Evolutionary conservation across 1,140 invertebrate genomes (phyloP), one percentile per base, ranked within the genome.

Genomic region (Drosophila suzukii): DNA sequence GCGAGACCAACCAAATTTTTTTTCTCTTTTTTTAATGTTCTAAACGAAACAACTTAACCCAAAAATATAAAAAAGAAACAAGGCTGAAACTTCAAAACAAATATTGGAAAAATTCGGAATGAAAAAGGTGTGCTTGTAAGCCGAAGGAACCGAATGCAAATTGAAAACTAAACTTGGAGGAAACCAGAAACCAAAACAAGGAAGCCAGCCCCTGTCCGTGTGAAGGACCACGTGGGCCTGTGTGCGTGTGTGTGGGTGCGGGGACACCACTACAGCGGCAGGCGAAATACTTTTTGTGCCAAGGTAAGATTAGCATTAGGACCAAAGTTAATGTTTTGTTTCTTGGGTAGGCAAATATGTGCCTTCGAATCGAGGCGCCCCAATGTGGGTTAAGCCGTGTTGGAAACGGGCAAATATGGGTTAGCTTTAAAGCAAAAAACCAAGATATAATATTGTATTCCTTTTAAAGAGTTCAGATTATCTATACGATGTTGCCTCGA

Each of bases 251-350:
- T 57, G 67, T 57, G 6, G 24, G 32, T 63, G 51, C 39, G 44
- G 50, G 55, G 60, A 39, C 55, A 60, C 65, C 41, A 75, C 43
- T 65, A 24, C 17, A 51, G 67, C 50, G 60, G 55, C 47, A 61
- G 54, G 46, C 70, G 46, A 67, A 56, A 55, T 47, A 56, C 46
- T 57, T 65, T 84, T 55, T 80, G 76, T 80, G 76, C 60, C 81
- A 83, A 83, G 81, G 81, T 83, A 83, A 83, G 81, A 85, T 85
- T 83, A 61, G 82, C 74, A 63, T 67, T 67, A 67, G 51, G 20
- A 67, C 20, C 36, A 67, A 58, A 71, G 66, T 72, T 47, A 67
- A 70, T 70, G 50, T 68, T 68, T 68, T 38, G 49, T 34, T 70
- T 44, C 47, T 65, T 46, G 17, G 63, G n/a, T 70, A 68, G 63